These are phyloP conservation scores for Pseudomyrmex flavicornis DNA, from an alignment of 1,140 invertebrate species.

Conservation along the genomic window DNA sequence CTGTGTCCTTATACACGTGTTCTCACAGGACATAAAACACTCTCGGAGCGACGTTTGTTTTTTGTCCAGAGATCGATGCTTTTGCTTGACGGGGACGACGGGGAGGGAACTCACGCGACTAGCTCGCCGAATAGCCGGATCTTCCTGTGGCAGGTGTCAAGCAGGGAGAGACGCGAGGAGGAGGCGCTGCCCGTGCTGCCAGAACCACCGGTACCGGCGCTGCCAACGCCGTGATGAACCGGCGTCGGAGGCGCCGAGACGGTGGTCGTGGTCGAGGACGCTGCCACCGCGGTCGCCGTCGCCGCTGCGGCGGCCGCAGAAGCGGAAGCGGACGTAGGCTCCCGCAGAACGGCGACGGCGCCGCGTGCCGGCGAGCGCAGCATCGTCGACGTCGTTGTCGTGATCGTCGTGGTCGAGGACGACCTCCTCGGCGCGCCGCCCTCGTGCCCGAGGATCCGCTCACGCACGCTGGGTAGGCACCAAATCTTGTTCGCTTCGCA, in stretches of 20 bases:
- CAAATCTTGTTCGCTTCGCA: conserved; percentile 77
- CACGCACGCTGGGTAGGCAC: conserved; percentile 77
- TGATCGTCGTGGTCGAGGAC: conserved; percentile 68
- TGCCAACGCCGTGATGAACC: conserved; percentile 75
- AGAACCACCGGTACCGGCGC: conserved; percentile 81
- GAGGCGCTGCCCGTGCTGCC: conserved; percentile 61
- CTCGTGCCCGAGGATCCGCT: conserved; percentile 73
- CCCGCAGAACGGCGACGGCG: conserved; percentile 71
- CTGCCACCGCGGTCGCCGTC: conserved; percentile 46
- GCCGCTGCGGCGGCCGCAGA: conserved; percentile 62
- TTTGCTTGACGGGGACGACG: background rate
- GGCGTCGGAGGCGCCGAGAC: conserved; percentile 81
- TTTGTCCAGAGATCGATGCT: too few species aligned
- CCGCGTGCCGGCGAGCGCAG: conserved; percentile 81
- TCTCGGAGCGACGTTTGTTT: too few species aligned
- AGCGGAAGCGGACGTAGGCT: conserved; percentile 74
- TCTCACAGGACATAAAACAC: too few species aligned
- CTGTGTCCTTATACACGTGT: too few species aligned
- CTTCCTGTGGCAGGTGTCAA: conserved; percentile 90
- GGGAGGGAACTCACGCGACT: conserved; percentile 88
- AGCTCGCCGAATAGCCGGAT: conserved; percentile 89
- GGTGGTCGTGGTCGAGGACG: conserved; percentile 76
- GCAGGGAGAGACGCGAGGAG: conserved; percentile 86
- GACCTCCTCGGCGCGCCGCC: conserved; percentile 71
- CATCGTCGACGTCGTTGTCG: conserved; percentile 71